These are phyloP conservation scores for Diadromus collaris DNA, from an alignment of 2,888 invertebrate species.

Conservation along the genomic window DNA sequence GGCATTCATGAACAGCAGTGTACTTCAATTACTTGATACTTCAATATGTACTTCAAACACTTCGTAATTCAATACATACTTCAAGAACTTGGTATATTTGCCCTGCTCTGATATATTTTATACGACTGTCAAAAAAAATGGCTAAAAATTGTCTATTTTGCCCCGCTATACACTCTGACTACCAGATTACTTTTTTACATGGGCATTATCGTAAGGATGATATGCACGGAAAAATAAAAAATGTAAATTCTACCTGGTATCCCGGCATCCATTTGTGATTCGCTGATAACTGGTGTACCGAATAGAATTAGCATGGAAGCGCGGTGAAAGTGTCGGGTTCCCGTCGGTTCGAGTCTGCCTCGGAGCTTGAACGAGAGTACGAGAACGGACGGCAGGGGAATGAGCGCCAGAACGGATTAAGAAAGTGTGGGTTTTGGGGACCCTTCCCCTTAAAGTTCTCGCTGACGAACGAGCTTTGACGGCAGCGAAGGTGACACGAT, in stretches of 20 bases:
- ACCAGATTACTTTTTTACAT: too few species aligned
- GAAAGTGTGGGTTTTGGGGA: conserved; percentile 17
- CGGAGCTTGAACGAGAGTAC: not conserved
- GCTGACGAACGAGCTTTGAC: conserved; percentile 30
- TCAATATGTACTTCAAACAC: too few species aligned
- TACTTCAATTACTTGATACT: too few species aligned
- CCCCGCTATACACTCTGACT: too few species aligned
- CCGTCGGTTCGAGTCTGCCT: not conserved
- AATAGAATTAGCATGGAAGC: not conserved
- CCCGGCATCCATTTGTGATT: not conserved
- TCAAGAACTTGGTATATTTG: too few species aligned
- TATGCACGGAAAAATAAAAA: too few species aligned
- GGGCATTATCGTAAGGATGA: too few species aligned
- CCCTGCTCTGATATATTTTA: too few species aligned
- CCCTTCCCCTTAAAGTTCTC: conserved; percentile 24
- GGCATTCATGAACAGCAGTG: too few species aligned
- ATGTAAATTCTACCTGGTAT: not conserved
- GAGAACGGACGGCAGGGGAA: conserved; percentile 1
- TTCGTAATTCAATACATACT: too few species aligned
- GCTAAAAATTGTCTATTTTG: too few species aligned
- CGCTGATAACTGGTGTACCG: not conserved
- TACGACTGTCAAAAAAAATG: too few species aligned
- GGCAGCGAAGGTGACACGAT: conserved; percentile 37
- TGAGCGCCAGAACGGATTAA: conserved; percentile 30
- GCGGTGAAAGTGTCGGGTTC: not conserved